These are phyloP conservation scores for Eupeodes luniger DNA, from an alignment of 2,888 invertebrate species.

Conservation along the genomic window DNA sequence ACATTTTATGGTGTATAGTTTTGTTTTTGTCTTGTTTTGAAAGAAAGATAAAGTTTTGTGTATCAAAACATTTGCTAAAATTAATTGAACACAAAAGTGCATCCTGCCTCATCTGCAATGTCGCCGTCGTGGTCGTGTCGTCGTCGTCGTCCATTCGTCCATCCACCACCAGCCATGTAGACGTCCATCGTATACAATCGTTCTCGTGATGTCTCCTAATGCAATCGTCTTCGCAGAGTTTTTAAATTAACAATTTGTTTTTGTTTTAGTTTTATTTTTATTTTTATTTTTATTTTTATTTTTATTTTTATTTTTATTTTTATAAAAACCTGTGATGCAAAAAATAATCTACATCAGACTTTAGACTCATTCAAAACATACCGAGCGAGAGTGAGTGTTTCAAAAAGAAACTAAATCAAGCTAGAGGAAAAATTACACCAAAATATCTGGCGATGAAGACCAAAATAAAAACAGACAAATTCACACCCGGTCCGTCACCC, in stretches of 20 bases:
- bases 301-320: slow-evolving; percentile 46
- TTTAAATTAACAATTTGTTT: slow-evolving; percentile 45
- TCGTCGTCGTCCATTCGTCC: slow-evolving; percentile 28
- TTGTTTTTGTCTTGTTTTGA: slow-evolving; percentile 5
- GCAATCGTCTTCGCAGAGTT: slow-evolving; percentile 8
- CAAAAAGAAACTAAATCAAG: slow-evolving; percentile 30
- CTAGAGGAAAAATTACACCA: slow-evolving; percentile 61
- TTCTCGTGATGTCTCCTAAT: slow-evolving; percentile 3
- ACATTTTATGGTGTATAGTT: neutral
- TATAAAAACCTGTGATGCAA: slow-evolving; percentile 31
- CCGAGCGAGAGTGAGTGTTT: neutral
- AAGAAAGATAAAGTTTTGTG: slow-evolving; percentile 18
- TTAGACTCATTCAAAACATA: slow-evolving; percentile 68
- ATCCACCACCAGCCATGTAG: slow-evolving; percentile 59
- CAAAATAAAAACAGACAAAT: slow-evolving; percentile 64
- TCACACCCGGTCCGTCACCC: slow-evolving; percentile 75
- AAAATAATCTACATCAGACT: slow-evolving; percentile 54
- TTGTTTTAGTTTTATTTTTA: slow-evolving; percentile 30
- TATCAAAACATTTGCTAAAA: slow-evolving; percentile 58
- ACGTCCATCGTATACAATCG: slow-evolving; percentile 28
- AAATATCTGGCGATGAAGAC: slow-evolving; percentile 50
- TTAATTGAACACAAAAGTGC: slow-evolving; percentile 62
- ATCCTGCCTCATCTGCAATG: slow-evolving; percentile 37
- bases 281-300: no score
- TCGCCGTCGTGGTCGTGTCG: neutral